Percentiles rank a stretch among this genome's conserved stretches.
Evolutionary conservation across 1,140 invertebrate species (phyloP).

Genomic region (Drosophila persimilis): DNA sequence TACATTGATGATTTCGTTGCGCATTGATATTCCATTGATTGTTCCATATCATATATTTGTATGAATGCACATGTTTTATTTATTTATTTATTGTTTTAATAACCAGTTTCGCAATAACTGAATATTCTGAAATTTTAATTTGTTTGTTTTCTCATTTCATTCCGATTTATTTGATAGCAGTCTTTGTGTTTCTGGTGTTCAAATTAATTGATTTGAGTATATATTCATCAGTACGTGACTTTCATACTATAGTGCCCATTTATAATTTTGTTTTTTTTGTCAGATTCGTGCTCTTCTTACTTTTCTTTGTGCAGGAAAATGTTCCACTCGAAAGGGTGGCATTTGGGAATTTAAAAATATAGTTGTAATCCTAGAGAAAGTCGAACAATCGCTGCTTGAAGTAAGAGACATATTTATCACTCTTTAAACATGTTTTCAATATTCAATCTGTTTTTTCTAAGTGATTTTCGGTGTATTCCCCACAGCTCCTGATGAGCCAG

Average conservation of each 20-base stretch:
- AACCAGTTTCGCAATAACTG: slow-evolving; percentile 41
- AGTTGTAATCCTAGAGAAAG: background rate
- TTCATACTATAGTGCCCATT: slow-evolving; percentile 17
- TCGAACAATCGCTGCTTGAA: no score
- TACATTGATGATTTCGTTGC: slow-evolving; percentile 23
- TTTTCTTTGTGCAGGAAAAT: background rate
- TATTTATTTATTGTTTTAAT: slow-evolving; percentile 44
- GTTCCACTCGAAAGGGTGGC: background rate
- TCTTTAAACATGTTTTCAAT: no score
- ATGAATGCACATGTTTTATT: slow-evolving; percentile 19
- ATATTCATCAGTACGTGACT: slow-evolving; percentile 48
- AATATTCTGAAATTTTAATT: slow-evolving; percentile 26
- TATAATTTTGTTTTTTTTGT: slow-evolving; percentile 17
- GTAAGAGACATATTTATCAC: no score
- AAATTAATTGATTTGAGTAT: slow-evolving; percentile 34
- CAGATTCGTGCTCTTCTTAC: slow-evolving; percentile 6
- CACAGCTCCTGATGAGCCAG: no score
- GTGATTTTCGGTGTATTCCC: no score
- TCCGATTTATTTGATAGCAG: slow-evolving; percentile 20
- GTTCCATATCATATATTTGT: no score
- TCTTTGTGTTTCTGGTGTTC: slow-evolving; percentile 9
- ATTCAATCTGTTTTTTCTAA: no score
- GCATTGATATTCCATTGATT: slow-evolving; percentile 15
- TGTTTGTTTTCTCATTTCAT: slow-evolving; percentile 26
- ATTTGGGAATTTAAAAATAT: no score